Evolutionary conservation across 2,113 vertebrate species (phyloP).

Genomic region (Lepus europaeus): DNA sequence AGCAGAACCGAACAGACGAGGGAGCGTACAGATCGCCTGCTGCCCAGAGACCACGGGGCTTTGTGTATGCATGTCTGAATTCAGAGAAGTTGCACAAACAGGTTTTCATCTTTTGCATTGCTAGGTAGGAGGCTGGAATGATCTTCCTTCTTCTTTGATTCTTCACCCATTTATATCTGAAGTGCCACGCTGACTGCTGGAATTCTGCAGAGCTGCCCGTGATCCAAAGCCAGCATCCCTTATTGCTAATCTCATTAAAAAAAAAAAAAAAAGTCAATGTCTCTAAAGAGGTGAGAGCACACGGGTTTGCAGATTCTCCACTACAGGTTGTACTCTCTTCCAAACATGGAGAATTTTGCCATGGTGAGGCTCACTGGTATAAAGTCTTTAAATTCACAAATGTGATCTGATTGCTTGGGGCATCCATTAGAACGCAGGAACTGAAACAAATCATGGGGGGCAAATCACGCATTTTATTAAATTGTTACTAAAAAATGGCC

Average conservation of each 20-base stretch:
- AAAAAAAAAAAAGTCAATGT: background rate
- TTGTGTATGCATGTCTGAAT: constrained; percentile 37
- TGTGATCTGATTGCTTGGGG: background rate
- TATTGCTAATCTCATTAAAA: background rate
- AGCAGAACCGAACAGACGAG: constrained; percentile 46
- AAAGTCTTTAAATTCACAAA: constrained; percentile 50
- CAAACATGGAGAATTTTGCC: background rate
- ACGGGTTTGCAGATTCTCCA: background rate
- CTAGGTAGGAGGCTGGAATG: constrained; percentile 26
- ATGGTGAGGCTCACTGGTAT: background rate
- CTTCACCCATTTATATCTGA: constrained; percentile 53
- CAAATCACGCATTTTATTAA: constrained; percentile 28
- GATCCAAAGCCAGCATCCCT: constrained; percentile 33
- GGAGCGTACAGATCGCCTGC: constrained; percentile 66
- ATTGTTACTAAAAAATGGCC: constrained; percentile 39
- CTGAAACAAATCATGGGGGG: background rate
- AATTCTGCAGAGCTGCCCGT: background rate
- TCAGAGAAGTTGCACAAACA: constrained; percentile 1
- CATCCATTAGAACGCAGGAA: background rate
- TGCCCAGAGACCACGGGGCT: constrained; percentile 29
- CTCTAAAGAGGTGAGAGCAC: background rate
- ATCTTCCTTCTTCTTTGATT: constrained; percentile 64
- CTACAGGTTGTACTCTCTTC: background rate
- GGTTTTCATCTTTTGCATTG: background rate
- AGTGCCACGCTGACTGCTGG: background rate